Base-by-base conservation (phyloP, 2,888 invertebrate genomes). In the Drosophila recens region DNA sequence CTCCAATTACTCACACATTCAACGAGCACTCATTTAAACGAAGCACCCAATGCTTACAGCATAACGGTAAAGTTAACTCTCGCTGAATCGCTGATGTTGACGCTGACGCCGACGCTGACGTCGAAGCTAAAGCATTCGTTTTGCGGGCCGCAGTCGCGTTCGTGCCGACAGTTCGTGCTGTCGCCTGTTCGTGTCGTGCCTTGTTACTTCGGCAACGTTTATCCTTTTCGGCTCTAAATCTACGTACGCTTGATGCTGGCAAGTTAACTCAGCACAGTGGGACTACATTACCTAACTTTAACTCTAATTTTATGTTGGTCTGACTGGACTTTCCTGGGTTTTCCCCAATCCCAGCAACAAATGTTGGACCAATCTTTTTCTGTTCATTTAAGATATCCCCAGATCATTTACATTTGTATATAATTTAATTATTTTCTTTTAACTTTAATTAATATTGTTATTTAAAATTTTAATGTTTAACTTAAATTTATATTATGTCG, bases 21-120 rank as follows among this genome's bases (percentile, higher is more conserved):
- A 84, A 88, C 89, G 89, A 84, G 84, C 84, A 88, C 83, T 84
- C 89, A 88, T 84, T 84, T 88, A 88, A 84, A 78, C 89, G 87
- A 84, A 82, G 89, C 83, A 86, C 87, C 84, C 83, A 82, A 82
- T 80, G 83, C 89, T 82, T 79, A 84, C 88, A 87, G 79, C 85
- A 85, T 66, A 85, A 80, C 87, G 72, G 80, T 69, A 83, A 84
- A 84, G 83, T 86, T 84, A 88, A 86, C 83, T 88, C 89, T 88
- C 87, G 67, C 86, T 70, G 82, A 67, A 76, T 76, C 73, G 82
- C 48, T 63, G 56, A 63, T 59, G 65, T 61, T 67, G 51, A 15
- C 30, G 48, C 56, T n/a, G 52, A 56, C 42, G 53, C 43, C 23
- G 4, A 15, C 54, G 45, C 56, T 36, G 52, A 56, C 42, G 53